Percentiles rank a stretch among this genome's conserved stretches.
Evolutionary conservation across 2,797 vertebrate genomes (phyloP).

Genomic region (Micropoecilia bifurca): DNA sequence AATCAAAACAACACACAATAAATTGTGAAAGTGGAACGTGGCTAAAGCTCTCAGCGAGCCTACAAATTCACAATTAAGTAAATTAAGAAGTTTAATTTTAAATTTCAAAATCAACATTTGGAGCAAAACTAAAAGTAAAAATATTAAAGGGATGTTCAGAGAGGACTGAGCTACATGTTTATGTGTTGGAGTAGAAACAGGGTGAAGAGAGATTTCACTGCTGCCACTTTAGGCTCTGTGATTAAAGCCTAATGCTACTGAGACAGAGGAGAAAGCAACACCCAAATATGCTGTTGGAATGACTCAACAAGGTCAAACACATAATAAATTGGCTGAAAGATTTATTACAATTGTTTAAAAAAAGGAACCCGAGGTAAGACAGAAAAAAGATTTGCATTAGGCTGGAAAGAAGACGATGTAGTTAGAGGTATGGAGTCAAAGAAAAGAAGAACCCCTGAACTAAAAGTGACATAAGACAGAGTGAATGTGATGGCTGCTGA

Average conservation of each 20-base stretch:
- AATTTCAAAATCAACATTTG: slow-evolving; percentile 67
- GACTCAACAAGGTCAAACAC: slow-evolving; percentile 69
- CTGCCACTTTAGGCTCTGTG: slow-evolving; percentile 32
- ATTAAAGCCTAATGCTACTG: slow-evolving; percentile 37
- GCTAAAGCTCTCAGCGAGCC: background rate
- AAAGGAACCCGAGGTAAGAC: slow-evolving; percentile 28
- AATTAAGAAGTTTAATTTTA: slow-evolving; percentile 62
- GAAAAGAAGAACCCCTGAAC: slow-evolving; percentile 1
- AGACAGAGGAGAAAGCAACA: slow-evolving; percentile 17
- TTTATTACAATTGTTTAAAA: slow-evolving; percentile 58
- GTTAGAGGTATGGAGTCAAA: background rate
- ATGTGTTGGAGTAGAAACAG: slow-evolving; percentile 32
- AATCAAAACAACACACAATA: background rate
- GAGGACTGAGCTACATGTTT: slow-evolving; percentile 27
- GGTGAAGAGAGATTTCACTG: slow-evolving; percentile 40
- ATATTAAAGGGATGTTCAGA: slow-evolving; percentile 40
- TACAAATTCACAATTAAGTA: slow-evolving; percentile 43
- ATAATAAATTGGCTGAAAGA: slow-evolving; percentile 70
- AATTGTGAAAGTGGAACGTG: background rate
- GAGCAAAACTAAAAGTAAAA: slow-evolving; percentile 60
- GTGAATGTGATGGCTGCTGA: slow-evolving; percentile 39
- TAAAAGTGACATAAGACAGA: slow-evolving; percentile 40
- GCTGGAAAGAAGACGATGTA: slow-evolving; percentile 34
- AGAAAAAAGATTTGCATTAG: slow-evolving; percentile 34
- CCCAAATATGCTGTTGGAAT: slow-evolving; percentile 26